Conservation (phyloP, 2,797 vertebrate species). For the Acanthornis magna region DNA sequence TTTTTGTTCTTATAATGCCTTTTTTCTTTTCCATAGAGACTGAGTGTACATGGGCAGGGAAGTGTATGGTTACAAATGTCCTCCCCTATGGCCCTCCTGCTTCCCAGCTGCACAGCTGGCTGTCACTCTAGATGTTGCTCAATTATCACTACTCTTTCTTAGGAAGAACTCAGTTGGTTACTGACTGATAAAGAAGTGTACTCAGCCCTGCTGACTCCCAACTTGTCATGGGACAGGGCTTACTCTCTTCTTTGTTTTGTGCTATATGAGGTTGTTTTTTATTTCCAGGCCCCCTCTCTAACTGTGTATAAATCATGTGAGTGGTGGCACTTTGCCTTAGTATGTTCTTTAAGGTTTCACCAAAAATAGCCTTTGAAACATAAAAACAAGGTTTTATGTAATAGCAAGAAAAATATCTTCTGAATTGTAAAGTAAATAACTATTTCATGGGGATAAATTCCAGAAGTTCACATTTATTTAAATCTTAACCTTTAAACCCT, state of each 20-base stretch:
- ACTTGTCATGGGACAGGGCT: fast-evolving
- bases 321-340: neutral
- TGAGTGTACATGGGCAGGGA: neutral
- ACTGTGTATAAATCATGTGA: neutral
- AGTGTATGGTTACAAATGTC: neutral
- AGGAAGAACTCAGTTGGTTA: neutral
- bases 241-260: neutral
- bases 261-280: neutral
- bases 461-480: neutral
- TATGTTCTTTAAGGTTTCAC: neutral
- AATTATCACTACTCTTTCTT: neutral
- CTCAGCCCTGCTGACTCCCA: neutral
- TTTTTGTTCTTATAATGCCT: neutral
- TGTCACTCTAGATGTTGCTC: neutral
- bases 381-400: fast-evolving
- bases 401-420: neutral
- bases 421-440: neutral
- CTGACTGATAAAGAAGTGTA: neutral
- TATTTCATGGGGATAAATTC: neutral
- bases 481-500: neutral
- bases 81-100: neutral
- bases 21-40: neutral
- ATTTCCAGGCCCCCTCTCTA: neutral
- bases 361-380: neutral
- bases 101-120: neutral